Evolutionary conservation across 2,797 vertebrate genomes (phyloP).

Genomic region (Falco cherrug): DNA sequence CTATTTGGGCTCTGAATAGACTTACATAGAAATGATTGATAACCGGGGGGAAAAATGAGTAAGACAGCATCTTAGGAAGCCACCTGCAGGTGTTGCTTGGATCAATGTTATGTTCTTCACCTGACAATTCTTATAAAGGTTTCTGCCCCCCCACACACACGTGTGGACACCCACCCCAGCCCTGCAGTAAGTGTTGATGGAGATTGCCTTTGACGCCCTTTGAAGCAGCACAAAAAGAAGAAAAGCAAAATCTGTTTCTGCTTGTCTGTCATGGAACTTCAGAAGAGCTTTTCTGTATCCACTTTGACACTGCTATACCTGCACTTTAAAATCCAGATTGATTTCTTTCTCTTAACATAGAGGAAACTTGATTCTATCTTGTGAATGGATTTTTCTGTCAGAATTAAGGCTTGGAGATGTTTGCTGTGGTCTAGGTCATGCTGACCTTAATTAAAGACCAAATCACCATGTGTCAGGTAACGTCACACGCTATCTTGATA

Average conservation of each 20-base stretch:
- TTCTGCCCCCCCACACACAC: background rate
- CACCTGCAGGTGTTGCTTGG: background rate
- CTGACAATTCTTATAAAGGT: background rate
- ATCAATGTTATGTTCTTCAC: conserved; percentile 20
- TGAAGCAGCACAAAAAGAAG: background rate
- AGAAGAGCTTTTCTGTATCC: background rate
- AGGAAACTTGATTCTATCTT: background rate
- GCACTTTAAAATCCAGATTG: background rate
- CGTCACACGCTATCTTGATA: background rate
- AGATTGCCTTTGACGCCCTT: conserved; percentile 18
- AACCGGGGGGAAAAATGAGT: background rate
- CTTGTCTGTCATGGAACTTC: background rate
- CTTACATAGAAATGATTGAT: background rate
- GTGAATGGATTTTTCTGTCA: background rate
- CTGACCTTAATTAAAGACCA: conserved; percentile 28
- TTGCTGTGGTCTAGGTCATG: background rate
- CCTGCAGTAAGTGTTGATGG: background rate
- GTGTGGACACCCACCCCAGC: background rate
- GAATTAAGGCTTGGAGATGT: background rate
- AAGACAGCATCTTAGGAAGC: background rate
- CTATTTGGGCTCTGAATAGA: background rate
- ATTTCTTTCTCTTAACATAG: background rate
- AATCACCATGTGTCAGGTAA: background rate
- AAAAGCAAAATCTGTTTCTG: background rate
- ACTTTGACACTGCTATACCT: background rate